Conservation (phyloP, 2,113 vertebrate genomes). For the Psettodes erumei region DNA sequence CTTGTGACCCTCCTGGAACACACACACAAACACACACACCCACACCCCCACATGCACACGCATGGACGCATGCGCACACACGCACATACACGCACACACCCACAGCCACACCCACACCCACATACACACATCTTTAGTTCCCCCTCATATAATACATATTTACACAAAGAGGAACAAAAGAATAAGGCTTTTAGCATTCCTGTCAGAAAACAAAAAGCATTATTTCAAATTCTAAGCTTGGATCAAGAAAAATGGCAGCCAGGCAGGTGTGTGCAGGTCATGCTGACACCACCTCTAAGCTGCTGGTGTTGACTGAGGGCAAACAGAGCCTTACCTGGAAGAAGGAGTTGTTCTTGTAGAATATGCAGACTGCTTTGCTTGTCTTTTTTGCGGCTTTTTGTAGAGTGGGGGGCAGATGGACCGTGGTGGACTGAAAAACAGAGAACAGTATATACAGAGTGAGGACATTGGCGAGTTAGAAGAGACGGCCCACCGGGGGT, state of each 20-base stretch:
- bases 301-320: background rate
- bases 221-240: background rate
- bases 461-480: background rate
- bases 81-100: conserved; percentile 2
- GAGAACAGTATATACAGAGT: background rate
- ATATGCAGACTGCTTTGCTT: conserved; percentile 69
- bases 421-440: conserved; percentile 32
- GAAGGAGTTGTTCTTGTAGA: conserved; percentile 59
- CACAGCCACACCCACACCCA: conserved; percentile 1
- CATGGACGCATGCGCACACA: too few relatives aligned
- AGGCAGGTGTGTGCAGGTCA: background rate
- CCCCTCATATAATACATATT: too few relatives aligned
- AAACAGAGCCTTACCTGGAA: conserved; percentile 70
- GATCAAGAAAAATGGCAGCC: background rate
- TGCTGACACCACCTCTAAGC: background rate
- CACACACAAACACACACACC: conserved; percentile 7
- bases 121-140: background rate
- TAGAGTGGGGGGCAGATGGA: conserved; percentile 70
- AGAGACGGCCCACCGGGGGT: background rate
- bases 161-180: background rate
- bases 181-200: background rate
- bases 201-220: background rate
- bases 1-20: conserved; percentile 25
- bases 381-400: conserved; percentile 24
- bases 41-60: background rate